Base-by-base conservation (phyloP, 2,888 invertebrate species). In the Ashinkailepas kermadecensis region DNA sequence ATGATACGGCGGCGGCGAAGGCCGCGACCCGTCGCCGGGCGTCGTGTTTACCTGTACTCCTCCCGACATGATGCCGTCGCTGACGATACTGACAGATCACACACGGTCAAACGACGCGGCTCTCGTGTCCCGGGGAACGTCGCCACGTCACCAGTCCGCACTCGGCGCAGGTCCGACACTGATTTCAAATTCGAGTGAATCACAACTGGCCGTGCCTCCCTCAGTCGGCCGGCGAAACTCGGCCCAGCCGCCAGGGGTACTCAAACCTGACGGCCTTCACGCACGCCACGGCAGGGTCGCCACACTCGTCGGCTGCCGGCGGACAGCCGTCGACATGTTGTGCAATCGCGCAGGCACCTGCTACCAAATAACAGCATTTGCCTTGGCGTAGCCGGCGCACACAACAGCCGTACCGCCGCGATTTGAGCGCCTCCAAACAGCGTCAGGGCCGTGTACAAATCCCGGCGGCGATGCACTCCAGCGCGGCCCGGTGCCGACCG, bases 151-250 rank as follows among this genome's bases (percentile, higher is more conserved):
- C 18, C 65, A 2, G 62, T 62, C 62, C 18, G 62, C 62, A 62
- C 13, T 9, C 62, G 7, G 18, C 15, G 7, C 62, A 62, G 62
- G 18, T 8, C 18, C 70, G 15, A 12, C 67, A 23, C 70, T 11
- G 56, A 18, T 74, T 74, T 74, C 56, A 74, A 74, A 74, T 74
- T 11, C 56, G 9, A 74, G 54, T 74, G 74, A 74, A 56, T 56
- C 74, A 18, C 74, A 10, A 21, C 74, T 56, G 54, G 74, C 8
- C 39, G 54, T 54, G 74, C 54, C 74, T 15, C 74, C 15, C 39
- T 54, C 65, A 0, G 65, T 56, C 74, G 9, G 56, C 10, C 56
- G 13, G 9, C 39, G 74, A 74, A 56, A 9, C 74, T 39, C 18
- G 74, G 74, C 39, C 18, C 15, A 8, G 56, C 54, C 74, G 74